A percentile compares a stretch with the other conserved stretches of the same genome.
Conservation (phyloP, 2,888 invertebrate genomes). For the Corbicula japonica region DNA sequence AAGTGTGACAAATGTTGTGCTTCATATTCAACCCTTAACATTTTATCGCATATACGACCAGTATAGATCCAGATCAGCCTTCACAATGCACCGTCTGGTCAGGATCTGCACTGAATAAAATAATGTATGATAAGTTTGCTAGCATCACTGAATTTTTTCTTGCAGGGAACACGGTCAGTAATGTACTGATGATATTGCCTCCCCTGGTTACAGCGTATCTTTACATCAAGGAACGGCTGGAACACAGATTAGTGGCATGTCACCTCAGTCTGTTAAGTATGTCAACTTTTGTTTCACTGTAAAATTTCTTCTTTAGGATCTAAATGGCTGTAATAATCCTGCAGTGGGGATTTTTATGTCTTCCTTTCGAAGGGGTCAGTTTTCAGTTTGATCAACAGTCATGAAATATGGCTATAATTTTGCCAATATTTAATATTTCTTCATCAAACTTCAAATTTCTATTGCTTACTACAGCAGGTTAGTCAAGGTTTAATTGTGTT, state of each 20-base stretch:
- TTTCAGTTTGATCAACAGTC: neutral
- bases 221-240: slow-evolving; percentile 84
- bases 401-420: neutral
- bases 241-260: slow-evolving; percentile 85
- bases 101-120: no score
- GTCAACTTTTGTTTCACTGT: slow-evolving; percentile 41
- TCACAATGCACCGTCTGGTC: no score
- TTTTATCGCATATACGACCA: no score
- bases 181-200: slow-evolving; percentile 87
- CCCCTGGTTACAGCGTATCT: slow-evolving; percentile 86
- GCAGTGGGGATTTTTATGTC: neutral
- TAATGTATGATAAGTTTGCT: neutral
- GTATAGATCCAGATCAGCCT: no score
- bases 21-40: no score
- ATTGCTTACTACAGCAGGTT: no score
- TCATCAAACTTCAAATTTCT: no score
- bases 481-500: no score
- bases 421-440: neutral
- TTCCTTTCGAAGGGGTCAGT: neutral
- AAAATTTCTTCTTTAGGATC: neutral
- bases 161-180: slow-evolving; percentile 88
- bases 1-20: no score
- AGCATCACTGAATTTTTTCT: slow-evolving; percentile 27
- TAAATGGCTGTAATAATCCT: neutral
- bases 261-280: slow-evolving; percentile 86